These are phyloP conservation scores for Drosophila triauraria DNA, from an alignment of 1,140 invertebrate species.

Conservation along the genomic window DNA sequence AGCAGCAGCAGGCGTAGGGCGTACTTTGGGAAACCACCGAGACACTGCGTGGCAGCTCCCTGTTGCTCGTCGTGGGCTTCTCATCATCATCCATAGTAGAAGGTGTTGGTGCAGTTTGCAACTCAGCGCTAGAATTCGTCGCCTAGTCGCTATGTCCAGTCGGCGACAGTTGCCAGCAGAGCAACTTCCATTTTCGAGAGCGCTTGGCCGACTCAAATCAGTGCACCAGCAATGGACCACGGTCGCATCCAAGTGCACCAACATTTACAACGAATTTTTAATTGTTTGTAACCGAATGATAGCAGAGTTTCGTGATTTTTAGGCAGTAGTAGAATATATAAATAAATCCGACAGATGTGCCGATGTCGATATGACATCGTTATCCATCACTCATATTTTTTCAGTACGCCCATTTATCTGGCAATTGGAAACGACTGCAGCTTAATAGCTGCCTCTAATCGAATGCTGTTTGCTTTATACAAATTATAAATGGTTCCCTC, in stretches of 20 bases:
- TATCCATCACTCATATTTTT: background rate
- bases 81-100: background rate
- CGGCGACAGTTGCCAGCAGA: conserved; percentile 17
- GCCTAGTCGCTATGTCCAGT: conserved; percentile 50
- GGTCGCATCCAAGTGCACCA: background rate
- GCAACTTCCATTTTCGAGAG: conserved; percentile 57
- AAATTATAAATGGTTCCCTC: background rate
- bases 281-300: conserved; percentile 3
- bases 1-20: conserved; percentile 56
- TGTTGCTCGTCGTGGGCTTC: conserved; percentile 19
- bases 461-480: background rate
- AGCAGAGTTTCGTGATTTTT: background rate
- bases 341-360: background rate
- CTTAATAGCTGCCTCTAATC: background rate
- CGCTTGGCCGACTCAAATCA: background rate
- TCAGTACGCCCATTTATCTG: background rate
- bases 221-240: conserved; percentile 2
- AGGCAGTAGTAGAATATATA: background rate
- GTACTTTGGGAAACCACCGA: conserved; percentile 34
- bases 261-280: conserved; percentile 30
- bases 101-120: background rate
- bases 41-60: background rate
- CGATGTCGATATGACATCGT: background rate
- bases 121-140: conserved; percentile 17
- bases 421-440: no score